Base-by-base conservation (phyloP, 2,797 vertebrate genomes). In the Psittacula derbiana region DNA sequence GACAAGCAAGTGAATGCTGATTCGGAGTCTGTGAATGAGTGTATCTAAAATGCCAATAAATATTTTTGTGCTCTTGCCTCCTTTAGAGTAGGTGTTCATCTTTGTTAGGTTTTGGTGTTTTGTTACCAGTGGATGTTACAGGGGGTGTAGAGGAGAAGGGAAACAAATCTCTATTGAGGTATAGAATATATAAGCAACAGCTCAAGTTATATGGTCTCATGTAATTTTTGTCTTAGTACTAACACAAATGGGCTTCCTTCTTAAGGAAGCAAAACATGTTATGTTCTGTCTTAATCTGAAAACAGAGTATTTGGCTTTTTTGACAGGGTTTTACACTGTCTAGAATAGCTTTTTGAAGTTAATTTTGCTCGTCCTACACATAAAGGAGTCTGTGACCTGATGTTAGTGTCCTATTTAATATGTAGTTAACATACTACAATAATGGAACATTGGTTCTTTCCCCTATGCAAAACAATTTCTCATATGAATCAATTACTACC, bases 321-420 rank as follows among this genome's bases (percentile, higher is more conserved):
- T 43, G 55, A 38, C 76, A 83, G 86, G 21, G 71, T 61, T 90
- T 72, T 53, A 67, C 5, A 4, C 28, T 61, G 31, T 82, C 57
- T 88, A 61, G 85, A 73, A 52, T 46, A 86, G 79, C 61, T 86
- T 67, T 71, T 88, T 88, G 82, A 86, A 86, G 86, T 94, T 50
- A 93, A 74, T 65, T 95, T 87, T 91, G 40, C 75, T 92, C 74
- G 79, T 88, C 81, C 92, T 93, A 80, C 55, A 11, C 69, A 30
- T 74, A 64, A 87, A 92, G 87, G 85, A 90, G 89, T n/a, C 80
- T 21, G 30, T 93, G 87, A 86, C 92, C 91, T 81, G 65, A 49
- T 65, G 87, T 58, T 78, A 27, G 85, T 90, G 84, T 83, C 91
- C 94, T 96, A 88, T 92, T 93, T 96, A 90, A 76, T 86, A 19